These are phyloP conservation scores for Pseudotriccus pelzelni DNA, from an alignment of 2,797 vertebrate species.

Conservation along the genomic window DNA sequence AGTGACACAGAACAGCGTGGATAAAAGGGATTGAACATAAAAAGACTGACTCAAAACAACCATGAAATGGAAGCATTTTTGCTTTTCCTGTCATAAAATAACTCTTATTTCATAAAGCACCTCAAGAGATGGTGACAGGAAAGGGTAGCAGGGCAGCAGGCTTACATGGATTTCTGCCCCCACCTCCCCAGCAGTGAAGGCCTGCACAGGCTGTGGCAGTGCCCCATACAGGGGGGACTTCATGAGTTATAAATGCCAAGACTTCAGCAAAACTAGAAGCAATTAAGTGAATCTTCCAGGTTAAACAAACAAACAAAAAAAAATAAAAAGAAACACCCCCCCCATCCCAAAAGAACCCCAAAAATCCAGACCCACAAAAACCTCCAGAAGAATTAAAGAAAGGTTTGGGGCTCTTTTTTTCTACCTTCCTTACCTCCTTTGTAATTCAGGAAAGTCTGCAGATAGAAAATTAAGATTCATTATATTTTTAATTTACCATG, in stretches of 20 bases:
- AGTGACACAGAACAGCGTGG: constrained; percentile 35
- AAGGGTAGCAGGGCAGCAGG: constrained; percentile 9
- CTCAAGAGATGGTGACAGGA: constrained; percentile 21
- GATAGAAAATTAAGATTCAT: neutral
- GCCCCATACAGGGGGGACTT: neutral
- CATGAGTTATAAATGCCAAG: neutral
- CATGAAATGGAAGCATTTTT: constrained; percentile 54
- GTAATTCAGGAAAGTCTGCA: neutral
- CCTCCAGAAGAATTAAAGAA: neutral
- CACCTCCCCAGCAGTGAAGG: neutral
- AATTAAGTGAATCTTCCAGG: neutral
- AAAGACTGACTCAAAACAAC: constrained; percentile 61
- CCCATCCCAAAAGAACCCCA: neutral
- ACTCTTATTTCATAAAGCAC: constrained; percentile 16
- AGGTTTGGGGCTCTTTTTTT: rapidly evolving
- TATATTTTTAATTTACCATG: neutral
- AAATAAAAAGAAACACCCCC: rapidly evolving
- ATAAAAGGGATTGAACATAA: constrained; percentile 62
- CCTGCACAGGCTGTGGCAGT: neutral
- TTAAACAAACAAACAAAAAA: neutral
- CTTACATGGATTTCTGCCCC: neutral
- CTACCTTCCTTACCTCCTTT: neutral
- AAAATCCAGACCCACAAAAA: neutral
- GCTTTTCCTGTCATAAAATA: constrained; percentile 42
- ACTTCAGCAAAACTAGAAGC: neutral